Conservation (phyloP, 1,140 invertebrate species). For the Nasonia vitripennis region DNA sequence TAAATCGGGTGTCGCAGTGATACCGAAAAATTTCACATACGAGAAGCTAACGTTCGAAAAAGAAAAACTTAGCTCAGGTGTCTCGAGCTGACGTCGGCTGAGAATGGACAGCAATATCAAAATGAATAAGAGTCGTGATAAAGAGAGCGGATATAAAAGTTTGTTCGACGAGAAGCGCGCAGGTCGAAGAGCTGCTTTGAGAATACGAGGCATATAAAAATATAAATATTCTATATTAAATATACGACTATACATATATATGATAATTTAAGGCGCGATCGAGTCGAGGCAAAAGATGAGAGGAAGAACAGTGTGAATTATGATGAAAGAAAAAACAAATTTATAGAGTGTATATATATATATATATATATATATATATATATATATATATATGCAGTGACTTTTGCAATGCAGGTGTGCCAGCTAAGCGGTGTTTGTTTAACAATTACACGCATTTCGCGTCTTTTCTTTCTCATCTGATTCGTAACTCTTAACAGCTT, state of each 20-base stretch:
- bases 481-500: not conserved
- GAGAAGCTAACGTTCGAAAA: slow-evolving; percentile 12
- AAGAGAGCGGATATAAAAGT: slow-evolving; percentile 46
- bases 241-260: slow-evolving; percentile 19
- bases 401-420: slow-evolving; percentile 64
- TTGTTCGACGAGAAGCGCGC: slow-evolving; percentile 43
- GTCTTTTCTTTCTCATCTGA: not conserved
- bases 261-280: slow-evolving; percentile 42
- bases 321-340: slow-evolving; percentile 54
- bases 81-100: slow-evolving; percentile 25
- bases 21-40: not conserved
- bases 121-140: slow-evolving; percentile 50
- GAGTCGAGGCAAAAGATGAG: slow-evolving; percentile 32
- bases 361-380: slow-evolving; percentile 25
- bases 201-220: slow-evolving; percentile 36
- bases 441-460: not conserved
- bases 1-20: not conserved
- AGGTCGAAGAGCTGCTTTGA: slow-evolving; percentile 31
- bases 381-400: slow-evolving; percentile 62
- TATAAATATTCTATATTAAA: slow-evolving; percentile 49
- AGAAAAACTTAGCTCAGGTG: slow-evolving; percentile 24
- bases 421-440: slow-evolving; percentile 56
- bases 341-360: slow-evolving; percentile 62
- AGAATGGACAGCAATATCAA: slow-evolving; percentile 44
- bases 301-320: slow-evolving; percentile 43